Evolutionary conservation across 2,113 vertebrate species (phyloP).

Genomic region (Uropsilus gracilis): DNA sequence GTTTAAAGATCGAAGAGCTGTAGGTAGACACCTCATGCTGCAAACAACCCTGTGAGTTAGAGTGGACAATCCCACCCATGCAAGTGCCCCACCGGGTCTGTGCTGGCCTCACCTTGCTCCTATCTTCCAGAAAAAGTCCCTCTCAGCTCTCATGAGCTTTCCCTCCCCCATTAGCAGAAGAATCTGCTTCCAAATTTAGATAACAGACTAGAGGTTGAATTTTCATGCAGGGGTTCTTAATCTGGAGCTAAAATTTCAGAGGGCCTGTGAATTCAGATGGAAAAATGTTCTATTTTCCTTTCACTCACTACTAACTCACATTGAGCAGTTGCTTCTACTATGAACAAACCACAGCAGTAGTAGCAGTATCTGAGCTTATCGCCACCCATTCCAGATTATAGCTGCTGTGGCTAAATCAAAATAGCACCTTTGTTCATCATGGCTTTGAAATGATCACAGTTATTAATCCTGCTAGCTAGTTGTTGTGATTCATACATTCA

Average conservation of each 20-base stretch:
- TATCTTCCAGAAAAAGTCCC: neutral
- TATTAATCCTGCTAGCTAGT: neutral
- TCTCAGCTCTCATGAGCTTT: neutral
- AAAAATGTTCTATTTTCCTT: conserved; percentile 42
- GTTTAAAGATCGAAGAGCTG: neutral
- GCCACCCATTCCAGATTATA: neutral
- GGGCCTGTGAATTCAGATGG: neutral
- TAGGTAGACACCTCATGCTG: neutral
- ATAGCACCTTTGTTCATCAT: conserved; percentile 17
- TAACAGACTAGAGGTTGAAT: neutral
- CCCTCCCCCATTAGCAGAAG: neutral
- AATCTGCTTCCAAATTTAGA: neutral
- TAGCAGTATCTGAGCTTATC: neutral
- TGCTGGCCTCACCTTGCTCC: neutral
- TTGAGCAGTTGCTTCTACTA: conserved; percentile 29
- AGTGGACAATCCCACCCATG: neutral
- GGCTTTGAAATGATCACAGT: neutral
- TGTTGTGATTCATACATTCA: conserved; percentile 8
- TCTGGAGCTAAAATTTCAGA: conserved; percentile 12
- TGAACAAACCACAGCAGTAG: neutral
- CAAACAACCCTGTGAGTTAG: neutral
- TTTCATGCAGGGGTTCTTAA: neutral
- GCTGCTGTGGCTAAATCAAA: conserved; percentile 1
- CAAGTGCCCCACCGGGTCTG: too few relatives aligned
- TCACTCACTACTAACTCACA: neutral